A percentile compares a stretch with the other conserved stretches of the same genome.
These are phyloP conservation scores for Dipodomys spectabilis DNA, from an alignment of 2,113 vertebrate species.

Conservation along the genomic window DNA sequence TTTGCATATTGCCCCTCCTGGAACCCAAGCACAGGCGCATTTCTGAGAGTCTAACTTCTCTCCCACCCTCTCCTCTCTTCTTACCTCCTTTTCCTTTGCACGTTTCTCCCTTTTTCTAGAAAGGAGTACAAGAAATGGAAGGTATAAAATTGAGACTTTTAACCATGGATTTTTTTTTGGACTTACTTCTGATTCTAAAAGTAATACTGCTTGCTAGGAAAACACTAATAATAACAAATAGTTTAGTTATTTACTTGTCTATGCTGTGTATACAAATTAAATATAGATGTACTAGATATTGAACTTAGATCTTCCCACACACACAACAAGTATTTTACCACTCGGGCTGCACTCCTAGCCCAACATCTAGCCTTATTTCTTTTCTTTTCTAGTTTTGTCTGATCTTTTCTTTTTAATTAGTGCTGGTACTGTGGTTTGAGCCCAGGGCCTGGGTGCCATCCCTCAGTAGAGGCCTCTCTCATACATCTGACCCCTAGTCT, in stretches of 20 bases:
- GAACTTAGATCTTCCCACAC: too few species aligned
- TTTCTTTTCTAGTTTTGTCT: too few species aligned
- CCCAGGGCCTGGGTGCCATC: too few species aligned
- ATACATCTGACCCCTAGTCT: too few species aligned
- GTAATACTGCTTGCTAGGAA: not conserved
- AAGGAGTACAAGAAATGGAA: not conserved
- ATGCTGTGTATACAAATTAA: not conserved
- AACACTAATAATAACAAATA: not conserved
- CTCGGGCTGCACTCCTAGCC: too few species aligned
- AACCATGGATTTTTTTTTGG: not conserved
- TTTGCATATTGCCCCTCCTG: not conserved
- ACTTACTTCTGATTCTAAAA: conserved; percentile 23
- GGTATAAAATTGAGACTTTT: conserved; percentile 3
- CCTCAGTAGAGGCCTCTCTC: too few species aligned
- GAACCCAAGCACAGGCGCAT: not conserved
- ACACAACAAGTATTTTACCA: too few species aligned
- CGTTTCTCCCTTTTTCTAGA: not conserved
- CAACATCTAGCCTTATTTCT: too few species aligned
- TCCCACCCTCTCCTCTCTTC: not conserved
- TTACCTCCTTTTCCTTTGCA: not conserved
- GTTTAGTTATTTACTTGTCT: not conserved
- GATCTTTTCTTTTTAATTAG: too few species aligned
- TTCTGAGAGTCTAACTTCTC: not conserved
- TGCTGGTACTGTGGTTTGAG: too few species aligned
- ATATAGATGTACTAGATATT: not conserved